Percentiles rank a stretch among this genome's conserved stretches.
Conservation (phyloP, 2,113 vertebrate genomes). For the Centropus unirufus region DNA sequence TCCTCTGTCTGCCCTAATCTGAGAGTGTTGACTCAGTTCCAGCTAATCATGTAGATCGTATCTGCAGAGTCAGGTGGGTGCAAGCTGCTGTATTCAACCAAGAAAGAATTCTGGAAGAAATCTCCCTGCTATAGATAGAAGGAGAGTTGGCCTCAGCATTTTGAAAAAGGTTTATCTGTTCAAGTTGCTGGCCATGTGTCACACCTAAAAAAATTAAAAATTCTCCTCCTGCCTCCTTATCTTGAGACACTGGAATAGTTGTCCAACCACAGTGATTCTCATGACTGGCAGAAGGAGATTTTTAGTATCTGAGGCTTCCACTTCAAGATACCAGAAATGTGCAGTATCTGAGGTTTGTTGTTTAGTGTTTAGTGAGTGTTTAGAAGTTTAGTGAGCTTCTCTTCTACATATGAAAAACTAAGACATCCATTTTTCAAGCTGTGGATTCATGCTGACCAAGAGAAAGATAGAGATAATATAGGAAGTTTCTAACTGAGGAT, state of each 20-base stretch:
- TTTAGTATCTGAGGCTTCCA: neutral
- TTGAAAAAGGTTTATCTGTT: neutral
- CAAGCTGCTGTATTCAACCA: neutral
- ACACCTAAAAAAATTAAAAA: neutral
- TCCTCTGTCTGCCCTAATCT: slow-evolving; percentile 64
- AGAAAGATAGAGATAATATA: neutral
- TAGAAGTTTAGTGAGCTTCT: neutral
- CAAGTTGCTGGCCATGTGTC: neutral
- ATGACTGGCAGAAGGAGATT: neutral
- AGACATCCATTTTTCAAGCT: neutral
- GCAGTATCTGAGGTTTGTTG: neutral
- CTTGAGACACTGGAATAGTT: neutral
- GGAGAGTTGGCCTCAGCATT: neutral
- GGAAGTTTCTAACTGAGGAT: neutral
- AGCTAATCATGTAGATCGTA: slow-evolving; percentile 23
- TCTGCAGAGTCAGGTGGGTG: slow-evolving; percentile 38
- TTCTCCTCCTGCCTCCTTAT: neutral
- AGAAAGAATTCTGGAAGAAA: neutral
- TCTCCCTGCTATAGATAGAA: neutral
- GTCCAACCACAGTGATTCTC: neutral
- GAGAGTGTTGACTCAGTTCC: slow-evolving; percentile 22
- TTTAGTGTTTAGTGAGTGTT: neutral
- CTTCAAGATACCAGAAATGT: neutral
- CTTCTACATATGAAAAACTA: neutral
- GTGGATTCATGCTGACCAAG: neutral